Evolutionary conservation across 1,140 invertebrate species (phyloP).

Genomic region (Callitettix versicolor): DNA sequence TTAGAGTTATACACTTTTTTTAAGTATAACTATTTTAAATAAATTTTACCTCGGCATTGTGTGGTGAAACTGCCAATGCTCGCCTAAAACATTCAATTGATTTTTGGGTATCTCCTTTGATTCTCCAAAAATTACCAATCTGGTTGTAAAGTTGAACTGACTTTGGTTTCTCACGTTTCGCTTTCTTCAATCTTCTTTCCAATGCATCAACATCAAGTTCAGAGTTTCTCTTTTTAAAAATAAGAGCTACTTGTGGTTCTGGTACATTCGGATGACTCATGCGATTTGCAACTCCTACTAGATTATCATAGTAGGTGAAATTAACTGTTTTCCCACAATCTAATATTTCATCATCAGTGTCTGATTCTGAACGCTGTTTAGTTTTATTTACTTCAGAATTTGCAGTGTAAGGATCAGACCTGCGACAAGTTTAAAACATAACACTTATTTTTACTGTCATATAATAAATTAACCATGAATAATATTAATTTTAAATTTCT

Average conservation of each 20-base stretch:
- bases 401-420: constrained; percentile 10
- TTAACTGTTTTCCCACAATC: constrained; percentile 81
- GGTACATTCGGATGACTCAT: constrained; percentile 53
- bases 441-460: too few relatives aligned
- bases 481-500: too few relatives aligned
- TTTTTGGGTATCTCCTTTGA: constrained; percentile 70
- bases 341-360: constrained; percentile 42
- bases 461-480: too few relatives aligned
- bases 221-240: constrained; percentile 62
- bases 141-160: constrained; percentile 78
- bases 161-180: constrained; percentile 75
- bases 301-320: constrained; percentile 78
- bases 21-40: too few relatives aligned
- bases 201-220: constrained; percentile 68
- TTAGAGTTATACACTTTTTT: too few relatives aligned
- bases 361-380: constrained; percentile 1
- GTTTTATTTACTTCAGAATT: constrained; percentile 18
- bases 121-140: constrained; percentile 80
- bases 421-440: too few relatives aligned
- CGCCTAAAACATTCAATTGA: constrained; percentile 81
- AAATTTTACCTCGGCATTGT: constrained; percentile 75
- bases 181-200: constrained; percentile 57
- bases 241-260: constrained; percentile 57
- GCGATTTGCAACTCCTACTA: constrained; percentile 67
- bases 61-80: constrained; percentile 71